Evolutionary conservation across 2,113 vertebrate species (phyloP).

Genomic region (Oryzias melastigma): DNA sequence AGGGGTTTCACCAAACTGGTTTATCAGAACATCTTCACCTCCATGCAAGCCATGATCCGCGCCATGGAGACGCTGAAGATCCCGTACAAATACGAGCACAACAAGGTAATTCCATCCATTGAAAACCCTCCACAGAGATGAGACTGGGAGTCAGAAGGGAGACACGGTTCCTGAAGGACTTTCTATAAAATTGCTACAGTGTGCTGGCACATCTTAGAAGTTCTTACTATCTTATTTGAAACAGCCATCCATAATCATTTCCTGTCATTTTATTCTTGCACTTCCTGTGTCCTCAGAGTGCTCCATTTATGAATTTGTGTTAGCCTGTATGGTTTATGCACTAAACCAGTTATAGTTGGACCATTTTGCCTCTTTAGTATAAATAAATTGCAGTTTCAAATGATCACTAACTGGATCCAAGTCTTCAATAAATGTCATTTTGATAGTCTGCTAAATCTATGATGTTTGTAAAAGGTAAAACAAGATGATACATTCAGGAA

Average conservation of each 20-base stretch:
- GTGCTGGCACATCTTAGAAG: conserved; percentile 46
- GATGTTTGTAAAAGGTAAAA: too few species aligned
- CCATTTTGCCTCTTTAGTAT: too few species aligned
- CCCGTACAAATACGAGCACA: conserved; percentile 93
- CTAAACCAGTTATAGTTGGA: too few species aligned
- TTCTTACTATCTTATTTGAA: conserved; percentile 58
- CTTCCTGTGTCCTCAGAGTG: conserved; percentile 61
- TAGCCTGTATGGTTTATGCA: conserved; percentile 2
- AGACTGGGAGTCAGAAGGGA: not conserved
- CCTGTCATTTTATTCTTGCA: conserved; percentile 57
- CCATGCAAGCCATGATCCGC: conserved; percentile 95
- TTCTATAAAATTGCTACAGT: not conserved
- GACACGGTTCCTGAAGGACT: conserved; percentile 7
- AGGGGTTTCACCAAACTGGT: conserved; percentile 94
- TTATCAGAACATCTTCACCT: conserved; percentile 98
- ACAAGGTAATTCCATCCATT: conserved; percentile 80
- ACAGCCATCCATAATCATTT: conserved; percentile 65
- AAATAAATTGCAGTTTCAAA: too few species aligned
- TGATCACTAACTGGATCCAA: too few species aligned
- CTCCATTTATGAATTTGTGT: conserved; percentile 32
- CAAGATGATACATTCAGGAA: too few species aligned
- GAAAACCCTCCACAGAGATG: not conserved
- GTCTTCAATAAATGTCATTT: too few species aligned
- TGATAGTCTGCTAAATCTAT: too few species aligned
- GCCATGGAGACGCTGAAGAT: conserved; percentile 95